Evolutionary conservation across 1,140 invertebrate genomes (phyloP).

Genomic region (Cydia amplana): DNA sequence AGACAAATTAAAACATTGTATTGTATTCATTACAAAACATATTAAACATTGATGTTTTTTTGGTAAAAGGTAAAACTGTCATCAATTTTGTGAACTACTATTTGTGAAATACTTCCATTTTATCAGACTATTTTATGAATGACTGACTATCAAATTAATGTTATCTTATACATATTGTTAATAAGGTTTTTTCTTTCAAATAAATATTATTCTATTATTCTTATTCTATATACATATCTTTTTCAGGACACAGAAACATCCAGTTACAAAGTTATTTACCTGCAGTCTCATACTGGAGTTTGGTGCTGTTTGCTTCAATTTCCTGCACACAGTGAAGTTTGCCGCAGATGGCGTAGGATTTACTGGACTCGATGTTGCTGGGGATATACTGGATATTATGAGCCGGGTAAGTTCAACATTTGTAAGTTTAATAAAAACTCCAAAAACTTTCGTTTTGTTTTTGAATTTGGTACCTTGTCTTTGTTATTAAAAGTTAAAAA

Average conservation of each 20-base stretch:
- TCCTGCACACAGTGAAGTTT: slow-evolving; percentile 94
- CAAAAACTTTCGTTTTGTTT: too few relatives aligned
- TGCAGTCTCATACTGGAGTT: slow-evolving; percentile 92
- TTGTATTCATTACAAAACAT: too few relatives aligned
- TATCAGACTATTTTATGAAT: not conserved
- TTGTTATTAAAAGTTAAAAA: too few relatives aligned
- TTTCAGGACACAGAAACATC: slow-evolving; percentile 89
- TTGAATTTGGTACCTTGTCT: too few relatives aligned
- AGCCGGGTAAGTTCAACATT: slow-evolving; percentile 84
- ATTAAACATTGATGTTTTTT: too few relatives aligned
- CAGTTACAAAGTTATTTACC: slow-evolving; percentile 95
- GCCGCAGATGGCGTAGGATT: slow-evolving; percentile 93
- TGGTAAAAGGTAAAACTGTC: too few relatives aligned
- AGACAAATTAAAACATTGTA: too few relatives aligned
- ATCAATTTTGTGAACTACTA: slow-evolving; percentile 10
- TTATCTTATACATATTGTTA: too few relatives aligned
- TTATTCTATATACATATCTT: not conserved
- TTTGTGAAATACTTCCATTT: too few relatives aligned
- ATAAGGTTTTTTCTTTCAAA: too few relatives aligned
- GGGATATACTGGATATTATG: slow-evolving; percentile 94
- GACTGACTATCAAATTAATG: not conserved
- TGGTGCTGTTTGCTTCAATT: slow-evolving; percentile 90
- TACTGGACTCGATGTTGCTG: slow-evolving; percentile 88
- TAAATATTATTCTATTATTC: too few relatives aligned
- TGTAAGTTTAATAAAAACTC: too few relatives aligned